Base-by-base conservation (phyloP, 2,113 vertebrate genomes). In the Anoplopoma fimbria region DNA sequence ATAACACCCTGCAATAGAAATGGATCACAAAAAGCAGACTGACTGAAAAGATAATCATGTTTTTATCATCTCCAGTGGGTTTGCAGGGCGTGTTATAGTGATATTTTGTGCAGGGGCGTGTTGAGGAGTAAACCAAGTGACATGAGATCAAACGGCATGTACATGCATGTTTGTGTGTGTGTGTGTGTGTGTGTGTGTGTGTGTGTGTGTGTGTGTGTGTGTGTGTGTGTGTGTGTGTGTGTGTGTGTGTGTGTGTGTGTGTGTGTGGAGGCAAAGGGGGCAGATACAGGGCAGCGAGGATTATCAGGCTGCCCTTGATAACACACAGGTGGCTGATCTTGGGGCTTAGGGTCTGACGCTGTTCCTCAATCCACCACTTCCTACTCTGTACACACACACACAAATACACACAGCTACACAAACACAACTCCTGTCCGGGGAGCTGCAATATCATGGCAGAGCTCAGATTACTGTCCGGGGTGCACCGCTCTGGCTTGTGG, bases 271-370 rank as follows among this genome's bases (percentile, higher is more conserved):
- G 68, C 72, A 82, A 57, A 74, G 63, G 77, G 90, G 88, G 85
- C 86, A 93, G 80, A 77, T 85, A 51, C 53, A 82, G 89, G 89
- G 72, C 87, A 90, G 75, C 17, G 34, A 51, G 88, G 75, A 92
- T 94, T 91, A 93, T 78, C 64, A 21, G 81, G 70, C 89, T 91
- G 69, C 75, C 78, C 77, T 87, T 88, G 91, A 92, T 93, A 89
- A 90, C 89, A 91, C 80, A 91, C 93, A 95, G 91, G 93, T 95
- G 92, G 91, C 87, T 92, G 90, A 92, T 93, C 91, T 88, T 2
- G 25, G 75, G 70, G 84, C 78, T 93, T 91, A 88, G 47, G 6
- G 70, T 84, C 88, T 89, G 79, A 84, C n/a, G 77, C 87, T 89
- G 88, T 78, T 85, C 79, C 83, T 75, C 81, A 72, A 85, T 89